Percentiles rank a stretch among this genome's conserved stretches.
Conservation (phyloP, 2,113 vertebrate species). For the Syrmaticus mikado region DNA sequence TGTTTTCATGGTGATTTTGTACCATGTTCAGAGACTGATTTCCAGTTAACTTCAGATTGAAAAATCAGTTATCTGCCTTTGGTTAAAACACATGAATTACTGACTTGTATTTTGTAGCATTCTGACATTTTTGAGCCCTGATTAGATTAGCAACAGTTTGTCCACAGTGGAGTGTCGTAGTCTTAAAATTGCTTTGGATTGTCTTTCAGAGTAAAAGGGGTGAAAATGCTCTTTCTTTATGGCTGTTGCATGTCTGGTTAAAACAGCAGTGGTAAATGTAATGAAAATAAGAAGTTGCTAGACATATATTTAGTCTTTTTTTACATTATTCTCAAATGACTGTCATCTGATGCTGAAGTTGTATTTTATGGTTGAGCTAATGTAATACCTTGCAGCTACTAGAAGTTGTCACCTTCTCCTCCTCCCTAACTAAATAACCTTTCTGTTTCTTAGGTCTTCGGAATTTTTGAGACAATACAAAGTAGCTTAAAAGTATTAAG, state of each 20-base stretch:
- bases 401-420: not conserved
- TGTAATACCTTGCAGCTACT: not conserved
- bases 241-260: not conserved
- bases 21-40: not conserved
- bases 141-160: not conserved
- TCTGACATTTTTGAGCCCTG: not conserved
- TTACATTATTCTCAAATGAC: not conserved
- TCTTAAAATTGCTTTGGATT: not conserved
- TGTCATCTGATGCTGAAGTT: not conserved
- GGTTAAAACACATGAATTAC: not conserved
- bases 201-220: not conserved
- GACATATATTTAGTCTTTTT: not conserved
- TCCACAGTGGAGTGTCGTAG: rapidly evolving
- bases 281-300: not conserved
- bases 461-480: not conserved
- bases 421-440: not conserved
- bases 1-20: not conserved
- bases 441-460: not conserved
- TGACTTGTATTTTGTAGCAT: not conserved
- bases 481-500: not conserved
- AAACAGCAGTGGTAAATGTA: not conserved
- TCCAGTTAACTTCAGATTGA: not conserved
- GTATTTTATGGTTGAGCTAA: not conserved
- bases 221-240: not conserved
- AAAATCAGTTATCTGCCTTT: not conserved